Conservation (phyloP, 2,113 vertebrate genomes). For the Pangasianodon hypophthalmus region DNA sequence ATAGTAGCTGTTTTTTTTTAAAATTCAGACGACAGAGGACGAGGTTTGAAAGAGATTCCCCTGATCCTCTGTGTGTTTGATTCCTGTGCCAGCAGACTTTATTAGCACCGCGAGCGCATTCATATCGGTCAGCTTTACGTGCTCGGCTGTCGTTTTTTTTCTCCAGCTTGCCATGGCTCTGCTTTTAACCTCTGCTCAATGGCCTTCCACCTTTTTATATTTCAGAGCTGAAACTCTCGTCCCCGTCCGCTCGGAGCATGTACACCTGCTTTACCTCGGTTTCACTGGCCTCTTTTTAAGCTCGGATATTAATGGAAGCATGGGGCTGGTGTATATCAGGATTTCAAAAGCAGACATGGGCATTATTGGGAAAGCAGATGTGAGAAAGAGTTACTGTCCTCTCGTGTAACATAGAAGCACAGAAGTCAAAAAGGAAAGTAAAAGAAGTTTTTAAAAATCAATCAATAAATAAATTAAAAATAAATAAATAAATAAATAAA, state of each 20-base stretch:
- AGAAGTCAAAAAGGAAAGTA: neutral
- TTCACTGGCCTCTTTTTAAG: neutral
- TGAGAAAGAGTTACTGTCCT: constrained; percentile 12
- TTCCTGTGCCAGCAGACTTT: constrained; percentile 53
- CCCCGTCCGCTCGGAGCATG: neutral
- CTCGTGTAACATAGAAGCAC: neutral
- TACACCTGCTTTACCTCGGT: constrained; percentile 18
- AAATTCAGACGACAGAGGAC: constrained; percentile 9
- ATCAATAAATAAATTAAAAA: too few species aligned
- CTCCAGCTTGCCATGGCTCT: constrained; percentile 61
- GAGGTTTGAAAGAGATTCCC: constrained; percentile 40
- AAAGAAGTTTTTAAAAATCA: neutral
- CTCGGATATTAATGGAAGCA: neutral
- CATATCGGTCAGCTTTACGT: constrained; percentile 61
- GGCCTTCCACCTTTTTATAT: constrained; percentile 65
- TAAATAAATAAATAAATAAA: too few species aligned
- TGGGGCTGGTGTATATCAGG: neutral
- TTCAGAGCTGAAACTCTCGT: constrained; percentile 47
- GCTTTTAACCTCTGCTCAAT: constrained; percentile 55
- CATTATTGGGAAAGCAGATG: constrained; percentile 18
- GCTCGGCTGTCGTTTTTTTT: constrained; percentile 57
- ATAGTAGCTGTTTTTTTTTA: neutral
- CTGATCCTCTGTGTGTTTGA: constrained; percentile 38
- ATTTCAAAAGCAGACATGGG: constrained; percentile 28
- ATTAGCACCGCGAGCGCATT: constrained; percentile 63